These are phyloP conservation scores for Laupala kohalensis DNA, from an alignment of 1,140 invertebrate species.

Conservation along the genomic window DNA sequence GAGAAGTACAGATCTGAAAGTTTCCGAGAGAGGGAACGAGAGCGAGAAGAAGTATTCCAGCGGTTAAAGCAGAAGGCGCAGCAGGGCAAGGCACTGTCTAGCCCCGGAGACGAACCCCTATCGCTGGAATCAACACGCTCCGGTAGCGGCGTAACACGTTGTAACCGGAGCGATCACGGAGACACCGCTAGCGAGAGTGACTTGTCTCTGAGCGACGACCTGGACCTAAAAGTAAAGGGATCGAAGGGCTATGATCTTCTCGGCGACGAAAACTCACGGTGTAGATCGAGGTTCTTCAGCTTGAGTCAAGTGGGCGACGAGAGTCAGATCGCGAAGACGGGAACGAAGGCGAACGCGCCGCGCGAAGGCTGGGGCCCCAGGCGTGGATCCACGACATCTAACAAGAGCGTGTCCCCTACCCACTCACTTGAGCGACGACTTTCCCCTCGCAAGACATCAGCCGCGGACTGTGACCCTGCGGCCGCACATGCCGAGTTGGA, in stretches of 20 bases:
- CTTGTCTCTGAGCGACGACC: background rate
- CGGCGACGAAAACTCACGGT: background rate
- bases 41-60: slow-evolving; percentile 20
- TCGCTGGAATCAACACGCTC: background rate
- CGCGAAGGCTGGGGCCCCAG: background rate
- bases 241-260: background rate
- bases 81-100: slow-evolving; percentile 2
- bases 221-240: background rate
- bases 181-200: background rate
- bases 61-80: slow-evolving; percentile 12
- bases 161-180: background rate
- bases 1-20: slow-evolving; percentile 78
- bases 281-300: background rate
- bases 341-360: background rate
- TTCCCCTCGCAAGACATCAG: background rate
- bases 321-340: background rate
- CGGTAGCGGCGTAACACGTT: background rate
- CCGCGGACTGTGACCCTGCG: background rate
- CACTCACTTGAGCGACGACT: background rate
- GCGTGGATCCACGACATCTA: background rate
- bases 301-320: background rate
- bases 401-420: background rate
- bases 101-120: background rate
- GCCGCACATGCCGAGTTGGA: background rate
- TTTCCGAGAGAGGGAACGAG: slow-evolving; percentile 31